These are phyloP conservation scores for Thecophora atra DNA, from an alignment of 2,888 invertebrate species.

Conservation along the genomic window DNA sequence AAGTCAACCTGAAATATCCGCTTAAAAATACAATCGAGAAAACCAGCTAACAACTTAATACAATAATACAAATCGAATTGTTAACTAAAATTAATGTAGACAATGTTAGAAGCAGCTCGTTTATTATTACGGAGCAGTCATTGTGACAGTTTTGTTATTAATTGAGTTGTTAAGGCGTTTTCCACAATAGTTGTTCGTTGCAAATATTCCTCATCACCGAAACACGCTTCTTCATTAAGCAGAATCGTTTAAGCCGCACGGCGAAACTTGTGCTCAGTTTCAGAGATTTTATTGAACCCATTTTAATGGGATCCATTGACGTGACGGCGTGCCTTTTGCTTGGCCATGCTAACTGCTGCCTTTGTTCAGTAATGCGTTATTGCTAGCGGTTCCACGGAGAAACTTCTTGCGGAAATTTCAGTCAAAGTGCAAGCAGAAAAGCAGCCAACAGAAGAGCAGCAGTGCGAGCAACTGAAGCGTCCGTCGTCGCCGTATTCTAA, in stretches of 20 bases:
- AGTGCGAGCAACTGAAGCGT: neutral
- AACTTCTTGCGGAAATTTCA: constrained; percentile 3
- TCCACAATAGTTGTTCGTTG: neutral
- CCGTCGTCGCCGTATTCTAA: neutral
- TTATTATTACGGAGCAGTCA: neutral
- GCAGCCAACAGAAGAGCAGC: neutral
- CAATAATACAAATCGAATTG: constrained; percentile 12
- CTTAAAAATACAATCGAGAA: neutral
- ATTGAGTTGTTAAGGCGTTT: constrained; percentile 12
- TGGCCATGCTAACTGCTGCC: neutral
- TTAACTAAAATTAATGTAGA: constrained; percentile 23
- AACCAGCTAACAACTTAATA: neutral
- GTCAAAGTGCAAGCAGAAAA: constrained; percentile 13
- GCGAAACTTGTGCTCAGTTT: neutral
- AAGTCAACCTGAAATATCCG: constrained; percentile 6
- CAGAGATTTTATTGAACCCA: too few species aligned
- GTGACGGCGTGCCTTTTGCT: too few species aligned
- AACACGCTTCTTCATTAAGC: neutral
- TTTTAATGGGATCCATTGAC: too few species aligned
- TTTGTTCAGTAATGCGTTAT: neutral
- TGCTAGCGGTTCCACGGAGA: neutral
- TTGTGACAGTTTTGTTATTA: neutral
- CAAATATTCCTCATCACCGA: neutral
- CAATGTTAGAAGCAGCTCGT: neutral
- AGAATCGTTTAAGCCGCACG: neutral